Evolutionary conservation across 2,113 vertebrate genomes (phyloP), one percentile per base, ranked within the genome.

Genomic region (Lophius piscatorius): DNA sequence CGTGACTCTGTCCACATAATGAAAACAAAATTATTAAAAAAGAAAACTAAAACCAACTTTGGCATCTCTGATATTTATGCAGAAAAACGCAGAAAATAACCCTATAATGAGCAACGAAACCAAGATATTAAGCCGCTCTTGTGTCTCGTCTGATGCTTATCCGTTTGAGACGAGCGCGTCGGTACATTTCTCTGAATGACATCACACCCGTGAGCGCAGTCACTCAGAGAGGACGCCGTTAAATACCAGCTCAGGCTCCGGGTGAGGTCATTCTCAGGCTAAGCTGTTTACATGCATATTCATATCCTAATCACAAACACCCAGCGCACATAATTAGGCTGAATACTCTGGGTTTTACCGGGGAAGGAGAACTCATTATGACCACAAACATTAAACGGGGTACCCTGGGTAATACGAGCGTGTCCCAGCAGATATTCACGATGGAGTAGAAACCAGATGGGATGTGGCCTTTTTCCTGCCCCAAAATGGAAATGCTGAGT

Each of bases 261-360:
- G 48, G 28, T 63, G 46, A 71, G 80, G 77, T 83, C 78, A 76
- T 46, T 56, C 69, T 74, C 62, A 49, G 71, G 80, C 60, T 75
- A 80, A 81, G 74, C 63, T 77, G 48, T 81, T 72, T 66, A 35
- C 59, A 66, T 86, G 75, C 69, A 81, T 81, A 83, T 86, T 83
- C 72, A 83, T 76, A 49, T 73, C 65, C 41, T 68, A 68, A 76
- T 76, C 51, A 66, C 65, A 74, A 74, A 82, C 71, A 69, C 70
- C 46, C 71, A 18, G 74, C 65, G 68, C 71, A 54, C 71, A 79
- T 70, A 83, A 83, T 74, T 66, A 71, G 63, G 56, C 29, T 28
- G 21, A 52, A 69, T 49, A 70, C 65, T 76, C 39, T 63, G 61
- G 58, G 58, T 69, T 63, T 71, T 67, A 59, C 42, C 52, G 55